These are phyloP conservation scores for Melanaphis sacchari DNA, from an alignment of 1,140 invertebrate genomes.

Conservation along the genomic window DNA sequence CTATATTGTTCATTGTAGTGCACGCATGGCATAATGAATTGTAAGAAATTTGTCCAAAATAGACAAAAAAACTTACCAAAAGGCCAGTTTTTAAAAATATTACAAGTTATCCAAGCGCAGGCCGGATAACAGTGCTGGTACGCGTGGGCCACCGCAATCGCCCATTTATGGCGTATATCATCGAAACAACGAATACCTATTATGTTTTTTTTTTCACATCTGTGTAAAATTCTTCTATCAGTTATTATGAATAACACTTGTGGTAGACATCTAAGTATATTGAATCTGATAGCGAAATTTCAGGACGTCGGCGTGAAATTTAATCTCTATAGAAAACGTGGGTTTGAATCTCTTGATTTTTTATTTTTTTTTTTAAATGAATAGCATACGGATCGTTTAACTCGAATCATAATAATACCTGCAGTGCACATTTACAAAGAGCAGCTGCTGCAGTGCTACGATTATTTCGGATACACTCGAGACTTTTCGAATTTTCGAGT, in stretches of 20 bases:
- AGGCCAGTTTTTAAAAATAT: background rate
- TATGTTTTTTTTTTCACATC: background rate
- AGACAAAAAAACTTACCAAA: background rate
- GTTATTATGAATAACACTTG: background rate
- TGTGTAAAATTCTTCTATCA: background rate
- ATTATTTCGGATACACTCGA: background rate
- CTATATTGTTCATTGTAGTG: background rate
- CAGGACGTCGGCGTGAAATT: background rate
- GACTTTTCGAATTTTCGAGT: background rate
- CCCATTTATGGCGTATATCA: background rate
- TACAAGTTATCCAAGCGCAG: background rate
- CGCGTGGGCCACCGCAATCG: background rate
- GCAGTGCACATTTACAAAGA: background rate
- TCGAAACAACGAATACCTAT: background rate
- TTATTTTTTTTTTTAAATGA: background rate
- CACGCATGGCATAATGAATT: background rate
- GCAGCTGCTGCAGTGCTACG: background rate
- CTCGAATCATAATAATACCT: slow-evolving; percentile 2
- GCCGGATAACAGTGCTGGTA: background rate
- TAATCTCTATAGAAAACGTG: slow-evolving; percentile 14
- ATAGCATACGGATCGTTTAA: background rate
- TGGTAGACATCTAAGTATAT: background rate
- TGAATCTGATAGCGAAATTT: background rate
- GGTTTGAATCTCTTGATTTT: background rate
- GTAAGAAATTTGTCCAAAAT: background rate